Percentiles rank a stretch among this genome's conserved stretches.
phyloP scores from a whole-genome alignment of 2,113 vertebrate species.

The Campylomormyrus tamandua region DNA sequence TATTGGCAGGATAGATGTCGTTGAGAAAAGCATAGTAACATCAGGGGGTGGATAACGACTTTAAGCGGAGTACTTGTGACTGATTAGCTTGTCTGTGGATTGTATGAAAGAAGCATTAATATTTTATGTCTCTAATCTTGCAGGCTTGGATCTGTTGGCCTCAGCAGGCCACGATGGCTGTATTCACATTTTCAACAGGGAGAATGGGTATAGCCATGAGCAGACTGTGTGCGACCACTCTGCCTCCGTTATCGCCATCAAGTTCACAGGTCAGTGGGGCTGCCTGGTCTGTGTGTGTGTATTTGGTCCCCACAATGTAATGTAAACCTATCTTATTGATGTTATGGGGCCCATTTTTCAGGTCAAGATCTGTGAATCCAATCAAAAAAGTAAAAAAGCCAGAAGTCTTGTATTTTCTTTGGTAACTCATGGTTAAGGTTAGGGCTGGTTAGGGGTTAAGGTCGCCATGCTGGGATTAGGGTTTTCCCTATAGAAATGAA shows the following conservation, averaged over 20 bases:
- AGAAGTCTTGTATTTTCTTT: no score
- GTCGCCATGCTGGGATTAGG: no score
- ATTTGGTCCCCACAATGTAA: no score
- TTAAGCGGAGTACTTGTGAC: neutral
- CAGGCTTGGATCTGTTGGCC: conserved; percentile 72
- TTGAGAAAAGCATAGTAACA: neutral
- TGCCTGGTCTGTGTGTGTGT: neutral
- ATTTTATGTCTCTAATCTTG: neutral
- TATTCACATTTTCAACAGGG: conserved; percentile 73
- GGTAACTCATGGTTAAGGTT: no score
- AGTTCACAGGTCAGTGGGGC: conserved; percentile 49
- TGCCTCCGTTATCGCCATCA: conserved; percentile 72
- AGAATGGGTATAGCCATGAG: conserved; percentile 63
- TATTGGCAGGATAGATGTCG: neutral
- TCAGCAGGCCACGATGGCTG: conserved; percentile 78
- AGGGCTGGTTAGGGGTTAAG: no score
- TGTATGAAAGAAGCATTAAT: neutral
- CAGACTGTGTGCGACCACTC: conserved; percentile 84
- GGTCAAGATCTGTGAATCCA: no score
- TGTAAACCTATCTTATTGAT: no score
- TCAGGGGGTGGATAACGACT: neutral
- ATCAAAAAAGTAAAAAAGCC: no score
- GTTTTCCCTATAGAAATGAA: no score
- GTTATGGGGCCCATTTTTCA: no score
- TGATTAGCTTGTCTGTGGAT: neutral